A percentile compares a stretch with the other conserved stretches of the same genome.
phyloP scores from a whole-genome alignment of 2,888 invertebrate genomes.

The Epirrhoe tristata region DNA sequence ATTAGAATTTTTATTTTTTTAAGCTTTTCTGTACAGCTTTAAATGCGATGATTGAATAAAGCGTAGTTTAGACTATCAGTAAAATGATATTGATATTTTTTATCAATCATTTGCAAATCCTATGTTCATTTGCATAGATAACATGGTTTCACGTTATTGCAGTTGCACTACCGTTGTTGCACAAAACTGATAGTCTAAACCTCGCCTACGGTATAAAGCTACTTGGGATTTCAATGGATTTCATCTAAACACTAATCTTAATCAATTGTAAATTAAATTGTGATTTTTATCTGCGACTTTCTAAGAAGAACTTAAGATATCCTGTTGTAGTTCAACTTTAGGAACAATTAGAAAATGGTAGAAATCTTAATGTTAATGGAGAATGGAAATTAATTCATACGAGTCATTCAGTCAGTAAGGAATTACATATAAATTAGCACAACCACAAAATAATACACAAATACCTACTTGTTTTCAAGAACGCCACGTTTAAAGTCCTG shows the following conservation, averaged over 20 bases:
- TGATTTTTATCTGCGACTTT: conserved; percentile 5
- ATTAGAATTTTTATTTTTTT: conserved; percentile 18
- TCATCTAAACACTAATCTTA: conserved; percentile 14
- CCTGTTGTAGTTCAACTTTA: neutral
- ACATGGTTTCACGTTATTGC: neutral
- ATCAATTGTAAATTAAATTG: neutral
- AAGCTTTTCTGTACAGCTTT: conserved; percentile 32
- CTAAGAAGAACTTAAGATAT: neutral
- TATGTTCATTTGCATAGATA: neutral
- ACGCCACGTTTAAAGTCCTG: neutral
- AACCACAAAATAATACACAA: conserved; percentile 34
- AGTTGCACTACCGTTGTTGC: too few relatives aligned
- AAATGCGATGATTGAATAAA: conserved; percentile 26
- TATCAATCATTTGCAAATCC: neutral
- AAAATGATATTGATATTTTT: neutral
- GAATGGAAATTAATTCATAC: conserved; percentile 13
- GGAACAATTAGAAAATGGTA: neutral
- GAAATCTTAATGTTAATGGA: neutral
- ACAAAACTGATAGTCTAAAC: neutral
- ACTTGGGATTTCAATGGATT: conserved; percentile 14
- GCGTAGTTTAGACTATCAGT: neutral
- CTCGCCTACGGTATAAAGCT: neutral
- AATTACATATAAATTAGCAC: conserved; percentile 33
- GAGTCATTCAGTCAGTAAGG: conserved; percentile 29
- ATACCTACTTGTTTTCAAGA: conserved; percentile 6